Percentiles rank a stretch among this genome's conserved stretches.
phyloP scores from a whole-genome alignment of 2,113 vertebrate species.

The Lamprologus sp. region DNA sequence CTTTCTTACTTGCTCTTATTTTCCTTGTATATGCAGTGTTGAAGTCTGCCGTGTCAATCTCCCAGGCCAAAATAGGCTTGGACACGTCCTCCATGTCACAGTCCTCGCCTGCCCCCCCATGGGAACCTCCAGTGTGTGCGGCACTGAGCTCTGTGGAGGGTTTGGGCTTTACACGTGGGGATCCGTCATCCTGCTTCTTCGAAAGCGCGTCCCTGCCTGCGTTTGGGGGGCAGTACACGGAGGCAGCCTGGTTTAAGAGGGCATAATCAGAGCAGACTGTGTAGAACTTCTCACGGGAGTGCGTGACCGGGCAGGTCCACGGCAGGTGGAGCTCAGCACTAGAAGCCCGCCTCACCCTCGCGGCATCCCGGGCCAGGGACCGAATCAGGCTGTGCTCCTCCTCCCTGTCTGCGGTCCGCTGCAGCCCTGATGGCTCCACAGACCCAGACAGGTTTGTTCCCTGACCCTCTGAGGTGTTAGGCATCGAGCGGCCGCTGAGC shows the following conservation, averaged over 20 bases:
- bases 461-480: constrained; percentile 83
- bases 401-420: constrained; percentile 56
- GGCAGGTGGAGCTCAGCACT: constrained; percentile 83
- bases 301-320: constrained; percentile 93
- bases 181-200: constrained; percentile 63
- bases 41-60: constrained; percentile 94
- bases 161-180: constrained; percentile 63
- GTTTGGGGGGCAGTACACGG: constrained; percentile 76
- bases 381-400: constrained; percentile 54
- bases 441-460: constrained; percentile 72
- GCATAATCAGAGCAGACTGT: constrained; percentile 97
- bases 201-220: constrained; percentile 57
- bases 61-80: constrained; percentile 89
- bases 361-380: constrained; percentile 68
- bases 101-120: constrained; percentile 73
- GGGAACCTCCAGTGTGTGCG: constrained; percentile 61
- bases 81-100: constrained; percentile 77
- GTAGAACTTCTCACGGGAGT: constrained; percentile 94
- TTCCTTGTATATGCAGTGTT: constrained; percentile 78
- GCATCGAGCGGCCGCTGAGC: constrained; percentile 78
- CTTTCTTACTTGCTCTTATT: constrained; percentile 79
- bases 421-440: constrained; percentile 61
- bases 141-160: constrained; percentile 55
- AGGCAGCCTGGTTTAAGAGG: constrained; percentile 88
- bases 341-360: constrained; percentile 69